Base-by-base conservation (phyloP, 2,113 vertebrate genomes). In the Pseudopodoces humilis region DNA sequence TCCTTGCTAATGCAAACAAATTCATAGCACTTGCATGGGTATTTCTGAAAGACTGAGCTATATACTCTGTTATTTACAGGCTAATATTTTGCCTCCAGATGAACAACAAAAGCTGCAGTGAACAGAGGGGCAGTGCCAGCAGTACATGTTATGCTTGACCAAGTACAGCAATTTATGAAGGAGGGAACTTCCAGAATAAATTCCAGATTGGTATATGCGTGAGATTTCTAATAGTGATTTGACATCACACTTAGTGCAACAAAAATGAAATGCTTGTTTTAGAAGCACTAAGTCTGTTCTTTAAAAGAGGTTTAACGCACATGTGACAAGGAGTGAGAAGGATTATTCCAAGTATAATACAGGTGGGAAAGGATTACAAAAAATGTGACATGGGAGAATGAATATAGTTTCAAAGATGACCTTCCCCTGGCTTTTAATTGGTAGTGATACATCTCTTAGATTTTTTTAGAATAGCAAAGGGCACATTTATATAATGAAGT, bases 291-390 rank as follows among this genome's bases (percentile, higher is more conserved):
- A 96, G 70, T 91, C 94, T 74, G 83, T 70, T 63, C 87, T 91
- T 94, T 93, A 64, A 68, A 97, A 79, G 89, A 94, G 92, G 71
- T 95, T 97, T 96, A 97, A 94, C 77, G 52, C 5, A 33, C 92
- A 94, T 95, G 94, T 96, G 92, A 97, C 92, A 78, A 91, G 74
- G 33, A 97, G 81, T 94, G 90, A 97, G 86, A 71, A 83, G 96
- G 96, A 96, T 92, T 94, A 95, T 39, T 96, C 37, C 44, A 79
- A 95, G 67, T 76, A 62, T 74, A 95, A 94, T 90, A 94, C 53
- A 93, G 68, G 83, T 89, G 92, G 84, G 90, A 97, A 96, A 95
- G 93, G 92, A 88, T 97, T 97, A 96, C 76, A 70, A 95, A 91
- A 90, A 97, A 86, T 91, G 68, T 79, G 79, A 71, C 83, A 50